These are phyloP conservation scores for Heteromurus nitidus DNA, from an alignment of 2,888 invertebrate species.

Conservation along the genomic window DNA sequence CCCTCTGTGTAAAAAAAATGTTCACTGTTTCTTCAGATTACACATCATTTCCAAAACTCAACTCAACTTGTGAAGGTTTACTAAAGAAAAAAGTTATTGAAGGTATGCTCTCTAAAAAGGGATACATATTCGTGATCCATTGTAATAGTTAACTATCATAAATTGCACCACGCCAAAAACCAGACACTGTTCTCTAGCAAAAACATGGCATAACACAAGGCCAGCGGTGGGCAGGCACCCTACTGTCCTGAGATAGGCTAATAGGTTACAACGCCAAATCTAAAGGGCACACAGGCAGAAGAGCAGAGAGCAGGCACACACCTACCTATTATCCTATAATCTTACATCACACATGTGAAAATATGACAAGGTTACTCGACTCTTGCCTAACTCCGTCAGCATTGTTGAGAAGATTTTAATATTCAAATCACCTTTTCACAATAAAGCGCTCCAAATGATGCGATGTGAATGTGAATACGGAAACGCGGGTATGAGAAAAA, in stretches of 20 bases:
- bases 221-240: constrained; percentile 31
- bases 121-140: no score
- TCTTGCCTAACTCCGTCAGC: no score
- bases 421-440: not conserved
- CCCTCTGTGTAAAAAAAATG: no score
- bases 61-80: constrained; percentile 8
- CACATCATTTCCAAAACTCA: constrained; percentile 16
- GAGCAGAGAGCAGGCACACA: no score
- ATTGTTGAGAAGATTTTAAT: no score
- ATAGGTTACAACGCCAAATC: constrained; percentile 48
- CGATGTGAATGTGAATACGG: no score
- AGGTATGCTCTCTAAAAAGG: no score
- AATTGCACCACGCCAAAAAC: constrained; percentile 17
- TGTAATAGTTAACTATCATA: no score
- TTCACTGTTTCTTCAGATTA: not conserved
- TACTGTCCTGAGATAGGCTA: constrained; percentile 28
- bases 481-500: not conserved
- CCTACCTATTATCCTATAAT: not conserved
- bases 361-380: no score
- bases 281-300: not conserved
- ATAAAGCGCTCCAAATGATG: constrained; percentile 14
- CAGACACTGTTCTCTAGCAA: no score
- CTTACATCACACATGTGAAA: not conserved
- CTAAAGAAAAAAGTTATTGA: no score
- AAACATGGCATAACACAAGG: constrained; percentile 4